Evolutionary conservation across 2,797 vertebrate genomes (phyloP), one percentile per base, ranked within the genome.

Genomic region (Sebastes vulpes): DNA sequence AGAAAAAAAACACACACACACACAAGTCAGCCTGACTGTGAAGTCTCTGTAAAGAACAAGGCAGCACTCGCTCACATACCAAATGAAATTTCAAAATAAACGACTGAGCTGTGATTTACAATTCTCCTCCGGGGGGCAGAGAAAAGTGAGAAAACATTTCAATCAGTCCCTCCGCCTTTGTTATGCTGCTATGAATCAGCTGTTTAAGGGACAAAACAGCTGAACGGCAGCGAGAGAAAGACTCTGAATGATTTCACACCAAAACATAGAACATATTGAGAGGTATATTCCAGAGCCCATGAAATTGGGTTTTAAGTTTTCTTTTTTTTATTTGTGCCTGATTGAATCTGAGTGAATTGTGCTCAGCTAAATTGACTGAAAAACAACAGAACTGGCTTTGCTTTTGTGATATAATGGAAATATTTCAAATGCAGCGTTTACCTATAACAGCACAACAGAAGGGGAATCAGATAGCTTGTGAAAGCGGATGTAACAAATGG

Each of bases 61-160:
- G 86, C 90, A 77, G 79, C 83, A 77, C 89, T 87, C 90, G 70
- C 89, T 90, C 91, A 91, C 93, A 83, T 88, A 92, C 89, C 91
- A 88, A 94, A 94, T 94, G 90, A 93, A 92, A 94, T 93, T 94
- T 94, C 90, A 89, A 92, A 94, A 93, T 93, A 94, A 93, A 93
- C 91, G 91, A 92, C 92, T 92, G 88, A 93, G 91, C 87, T 88
- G 91, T 94, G 94, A 93, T 94, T 94, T 94, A 94, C 90, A 89
- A 91, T 93, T 90, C 86, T 92, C 89, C 93, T 93, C 87, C 89
- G 75, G 93, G 93, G 90, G 93, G 90, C 87, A 71, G 79, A 79
- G 90, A 88, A 85, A 91, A 93, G 92, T 90, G 92, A 94, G 92
- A 93, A 93, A 94, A 95, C 92, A 93, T 94, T 94, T 95, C 93